Evolutionary conservation across 2,888 invertebrate genomes (phyloP).

Genomic region (Emmelina monodactyla): DNA sequence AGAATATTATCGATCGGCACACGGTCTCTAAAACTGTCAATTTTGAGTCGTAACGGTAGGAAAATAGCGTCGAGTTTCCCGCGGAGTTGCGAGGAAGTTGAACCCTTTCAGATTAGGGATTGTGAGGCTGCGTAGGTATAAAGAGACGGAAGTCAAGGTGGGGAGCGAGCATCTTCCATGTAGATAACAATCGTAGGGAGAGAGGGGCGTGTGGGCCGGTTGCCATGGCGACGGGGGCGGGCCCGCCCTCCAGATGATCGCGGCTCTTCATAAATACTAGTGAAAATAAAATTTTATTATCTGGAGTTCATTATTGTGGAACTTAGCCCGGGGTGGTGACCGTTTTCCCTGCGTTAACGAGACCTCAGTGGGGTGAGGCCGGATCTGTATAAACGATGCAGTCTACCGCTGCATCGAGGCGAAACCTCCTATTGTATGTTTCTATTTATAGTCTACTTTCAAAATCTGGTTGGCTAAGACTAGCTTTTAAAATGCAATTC

Average conservation of each 20-base stretch:
- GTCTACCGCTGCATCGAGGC: too few relatives aligned
- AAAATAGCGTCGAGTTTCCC: constrained; percentile 16
- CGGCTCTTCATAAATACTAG: constrained; percentile 38
- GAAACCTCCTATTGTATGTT: too few relatives aligned
- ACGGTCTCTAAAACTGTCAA: too few relatives aligned
- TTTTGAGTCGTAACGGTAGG: background rate
- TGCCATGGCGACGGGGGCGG: constrained; percentile 51
- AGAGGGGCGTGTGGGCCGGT: constrained; percentile 51
- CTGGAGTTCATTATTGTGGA: constrained; percentile 52
- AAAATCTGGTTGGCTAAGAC: too few relatives aligned
- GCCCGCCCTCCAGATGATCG: constrained; percentile 52
- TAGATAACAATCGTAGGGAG: constrained; percentile 54
- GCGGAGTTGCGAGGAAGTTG: constrained; percentile 22
- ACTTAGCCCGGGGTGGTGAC: constrained; percentile 32
- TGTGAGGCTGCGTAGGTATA: constrained; percentile 38
- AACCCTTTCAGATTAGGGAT: constrained; percentile 54
- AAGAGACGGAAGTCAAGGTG: constrained; percentile 44
- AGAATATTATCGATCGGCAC: constrained; percentile 33
- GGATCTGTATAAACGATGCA: too few relatives aligned
- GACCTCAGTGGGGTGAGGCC: constrained; percentile 25
- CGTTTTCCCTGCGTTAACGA: constrained; percentile 35
- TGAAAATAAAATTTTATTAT: constrained; percentile 59
- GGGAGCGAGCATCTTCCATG: constrained; percentile 47
- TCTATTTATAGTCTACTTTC: too few relatives aligned
- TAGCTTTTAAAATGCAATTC: too few relatives aligned